A percentile compares a stretch with the other conserved stretches of the same genome.
phyloP scores from a whole-genome alignment of 2,113 vertebrate genomes.

The Bucco capensis region DNA sequence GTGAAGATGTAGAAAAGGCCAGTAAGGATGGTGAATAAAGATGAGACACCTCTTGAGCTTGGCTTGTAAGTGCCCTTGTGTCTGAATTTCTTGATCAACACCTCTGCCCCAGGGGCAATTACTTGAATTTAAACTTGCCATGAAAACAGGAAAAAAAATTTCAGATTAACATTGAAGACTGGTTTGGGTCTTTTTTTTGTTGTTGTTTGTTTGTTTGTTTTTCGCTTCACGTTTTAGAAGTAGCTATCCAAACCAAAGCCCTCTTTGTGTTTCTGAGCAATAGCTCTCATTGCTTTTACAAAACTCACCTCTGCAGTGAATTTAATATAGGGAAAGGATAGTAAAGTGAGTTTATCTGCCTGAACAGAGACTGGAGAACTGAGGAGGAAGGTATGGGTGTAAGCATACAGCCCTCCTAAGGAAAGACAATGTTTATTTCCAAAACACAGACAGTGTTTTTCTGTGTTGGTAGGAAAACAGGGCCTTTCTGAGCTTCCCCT shows the following conservation, averaged over 20 bases:
- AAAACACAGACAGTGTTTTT: neutral
- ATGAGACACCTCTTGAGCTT: neutral
- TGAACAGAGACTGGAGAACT: neutral
- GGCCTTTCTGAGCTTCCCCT: neutral
- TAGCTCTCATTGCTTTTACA: neutral
- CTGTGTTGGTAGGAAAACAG: neutral
- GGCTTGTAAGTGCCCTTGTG: neutral
- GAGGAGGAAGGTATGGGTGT: neutral
- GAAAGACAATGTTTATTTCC: neutral
- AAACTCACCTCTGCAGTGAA: neutral
- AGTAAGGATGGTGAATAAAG: neutral
- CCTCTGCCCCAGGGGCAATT: rapidly evolving
- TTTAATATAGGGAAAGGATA: neutral
- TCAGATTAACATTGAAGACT: neutral
- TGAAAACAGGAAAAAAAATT: neutral
- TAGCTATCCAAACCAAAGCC: neutral
- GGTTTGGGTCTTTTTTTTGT: rapidly evolving
- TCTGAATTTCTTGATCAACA: neutral
- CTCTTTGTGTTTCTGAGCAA: neutral
- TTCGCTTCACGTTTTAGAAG: neutral
- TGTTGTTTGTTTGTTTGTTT: no score
- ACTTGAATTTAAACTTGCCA: neutral
- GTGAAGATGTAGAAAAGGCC: neutral
- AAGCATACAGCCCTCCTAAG: neutral
- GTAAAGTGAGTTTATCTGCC: neutral